Evolutionary conservation across 2,888 invertebrate genomes (phyloP), one percentile per base, ranked within the genome.

Genomic region (Napeogenes sylphis): DNA sequence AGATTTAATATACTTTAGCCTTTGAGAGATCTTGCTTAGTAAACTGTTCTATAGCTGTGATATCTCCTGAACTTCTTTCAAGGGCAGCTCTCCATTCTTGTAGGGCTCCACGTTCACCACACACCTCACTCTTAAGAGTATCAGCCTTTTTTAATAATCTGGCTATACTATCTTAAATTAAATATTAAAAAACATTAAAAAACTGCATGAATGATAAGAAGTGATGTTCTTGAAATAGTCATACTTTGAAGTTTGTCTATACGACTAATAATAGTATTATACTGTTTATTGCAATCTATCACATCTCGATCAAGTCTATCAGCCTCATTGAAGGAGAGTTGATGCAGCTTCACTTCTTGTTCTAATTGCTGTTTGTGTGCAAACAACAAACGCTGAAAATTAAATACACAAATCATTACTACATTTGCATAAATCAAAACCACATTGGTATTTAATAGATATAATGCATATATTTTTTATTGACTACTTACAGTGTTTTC

Each of bases 81-180:
- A 96, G 89, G 0, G 94, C 92, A 54, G 94, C 93, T 35, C 94
- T 93, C 94, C 95, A 95, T 58, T 94, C 94, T 55, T 92, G 86
- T 59, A 96, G 77, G 0, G 94, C 94, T 21, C 92, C 92, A 35
- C 92, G 89, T 68, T 94, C 95, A 79, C 94, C 94, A 63, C 93
- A 92, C 2, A 95, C 93, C 69, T 93, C 93, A 35, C 89, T 87
- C 72, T 95, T 94, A 12, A 94, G 77, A 10, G 85, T 80, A 66
- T 94, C 93, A 45, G 96, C 92, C 79, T 92, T 93, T 54, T 91
- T 90, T 35, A 92, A 83, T 3, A 92, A 81, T 51, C 89, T 92
- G 0, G 84, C 81, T 45, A 94, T 89, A 62, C 91, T 92, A 30
- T 69, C 92, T 91, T 73, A 71, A 76, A 76, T 51, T 47, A 38